These are phyloP conservation scores for Trididemnum clinides DNA, from an alignment of 23 tunicate genomes.

Conservation along the genomic window DNA sequence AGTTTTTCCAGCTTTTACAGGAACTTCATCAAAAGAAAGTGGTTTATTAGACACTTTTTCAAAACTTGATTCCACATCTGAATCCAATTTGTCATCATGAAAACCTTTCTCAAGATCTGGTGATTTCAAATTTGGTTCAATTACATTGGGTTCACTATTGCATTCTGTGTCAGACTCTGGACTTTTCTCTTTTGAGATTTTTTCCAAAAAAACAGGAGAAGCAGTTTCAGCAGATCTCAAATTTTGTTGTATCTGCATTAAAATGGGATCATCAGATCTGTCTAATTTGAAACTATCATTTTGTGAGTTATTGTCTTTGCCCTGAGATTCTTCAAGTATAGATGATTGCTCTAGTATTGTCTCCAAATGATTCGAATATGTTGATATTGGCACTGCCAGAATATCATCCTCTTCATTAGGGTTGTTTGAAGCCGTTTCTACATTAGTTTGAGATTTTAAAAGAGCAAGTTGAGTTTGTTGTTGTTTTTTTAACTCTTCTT, in stretches of 20 bases:
- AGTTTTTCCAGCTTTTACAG: slow-evolving; percentile 61
- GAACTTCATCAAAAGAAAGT: slow-evolving; percentile 70
- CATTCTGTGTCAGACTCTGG: background rate
- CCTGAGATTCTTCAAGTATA: background rate
- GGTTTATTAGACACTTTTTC: slow-evolving; percentile 25
- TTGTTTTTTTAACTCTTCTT: slow-evolving; percentile 78
- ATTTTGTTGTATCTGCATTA: background rate
- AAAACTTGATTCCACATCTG: slow-evolving; percentile 27
- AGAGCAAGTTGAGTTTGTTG: slow-evolving; percentile 77
- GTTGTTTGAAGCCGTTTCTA: background rate
- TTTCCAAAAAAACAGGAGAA: background rate
- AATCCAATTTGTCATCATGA: background rate
- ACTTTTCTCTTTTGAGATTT: background rate
- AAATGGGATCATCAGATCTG: background rate
- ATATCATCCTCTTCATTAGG: slow-evolving; percentile 38
- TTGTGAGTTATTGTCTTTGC: background rate
- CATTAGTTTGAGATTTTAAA: slow-evolving; percentile 50
- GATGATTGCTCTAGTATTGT: slow-evolving; percentile 35
- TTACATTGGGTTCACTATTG: no score
- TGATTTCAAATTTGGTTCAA: background rate
- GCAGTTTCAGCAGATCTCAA: background rate
- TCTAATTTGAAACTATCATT: background rate
- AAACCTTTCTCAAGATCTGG: background rate
- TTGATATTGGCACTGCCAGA: slow-evolving; percentile 40
- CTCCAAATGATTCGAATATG: background rate